Percentiles rank a stretch among this genome's conserved stretches.
These are phyloP conservation scores for Channallabes apus DNA, from an alignment of 2,797 vertebrate genomes.

Conservation along the genomic window DNA sequence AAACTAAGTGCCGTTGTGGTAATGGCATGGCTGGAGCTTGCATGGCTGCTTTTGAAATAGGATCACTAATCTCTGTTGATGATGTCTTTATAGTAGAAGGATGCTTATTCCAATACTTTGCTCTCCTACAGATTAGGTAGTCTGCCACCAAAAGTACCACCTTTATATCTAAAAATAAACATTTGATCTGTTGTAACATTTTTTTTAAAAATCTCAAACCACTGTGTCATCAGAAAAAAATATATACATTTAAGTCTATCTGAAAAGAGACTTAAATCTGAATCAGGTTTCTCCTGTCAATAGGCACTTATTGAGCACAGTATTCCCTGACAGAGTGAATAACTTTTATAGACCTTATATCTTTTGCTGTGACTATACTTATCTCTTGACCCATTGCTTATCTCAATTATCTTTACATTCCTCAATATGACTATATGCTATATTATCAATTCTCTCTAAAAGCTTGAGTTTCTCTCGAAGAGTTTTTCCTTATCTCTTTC, in stretches of 20 bases:
- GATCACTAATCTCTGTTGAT: not conserved
- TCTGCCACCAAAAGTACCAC: not conserved
- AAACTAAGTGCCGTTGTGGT: not conserved
- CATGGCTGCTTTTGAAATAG: not conserved
- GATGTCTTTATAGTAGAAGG: not conserved
- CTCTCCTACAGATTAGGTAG: not conserved
- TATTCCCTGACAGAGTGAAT: not conserved
- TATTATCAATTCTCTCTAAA: not conserved
- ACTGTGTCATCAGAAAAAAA: not conserved
- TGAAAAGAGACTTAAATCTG: not conserved
- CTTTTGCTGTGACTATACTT: not conserved
- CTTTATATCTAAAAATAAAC: not conserved
- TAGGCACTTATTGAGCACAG: not conserved
- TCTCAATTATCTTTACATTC: not conserved
- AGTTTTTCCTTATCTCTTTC: not conserved
- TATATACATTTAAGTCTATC: not conserved
- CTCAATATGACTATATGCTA: not conserved
- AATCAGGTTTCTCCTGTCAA: not conserved
- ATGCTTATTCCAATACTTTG: not conserved
- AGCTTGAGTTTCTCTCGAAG: not conserved
- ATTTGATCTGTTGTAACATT: not conserved
- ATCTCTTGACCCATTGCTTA: constrained; percentile 1
- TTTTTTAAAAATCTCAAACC: not conserved
- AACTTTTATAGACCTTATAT: not conserved
- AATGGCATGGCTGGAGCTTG: not conserved